Evolutionary conservation across 2,888 invertebrate species (phyloP).

Genomic region (Papilio protenor): DNA sequence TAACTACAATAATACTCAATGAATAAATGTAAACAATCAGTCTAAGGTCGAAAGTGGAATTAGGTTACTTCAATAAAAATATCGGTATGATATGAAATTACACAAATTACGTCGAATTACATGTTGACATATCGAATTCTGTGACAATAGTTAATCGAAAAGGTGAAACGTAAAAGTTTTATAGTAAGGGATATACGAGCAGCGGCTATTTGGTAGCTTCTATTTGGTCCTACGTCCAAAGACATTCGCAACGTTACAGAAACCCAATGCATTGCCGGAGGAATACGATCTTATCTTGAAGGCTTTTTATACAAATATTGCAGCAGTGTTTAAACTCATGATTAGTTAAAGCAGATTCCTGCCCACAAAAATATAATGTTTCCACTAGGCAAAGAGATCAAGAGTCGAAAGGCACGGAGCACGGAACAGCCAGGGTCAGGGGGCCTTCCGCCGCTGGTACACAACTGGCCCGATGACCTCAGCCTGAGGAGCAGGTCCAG

Average conservation of each 20-base stretch:
- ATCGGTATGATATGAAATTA: not conserved
- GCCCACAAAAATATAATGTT: not conserved
- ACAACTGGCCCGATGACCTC: conserved; percentile 68
- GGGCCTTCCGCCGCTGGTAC: conserved; percentile 67
- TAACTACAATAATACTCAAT: too few species aligned
- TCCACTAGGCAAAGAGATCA: conserved; percentile 68
- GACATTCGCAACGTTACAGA: too few species aligned
- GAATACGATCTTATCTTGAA: too few species aligned
- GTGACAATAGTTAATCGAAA: not conserved
- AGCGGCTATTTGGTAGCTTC: too few species aligned
- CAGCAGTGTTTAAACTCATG: not conserved
- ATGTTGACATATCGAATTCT: not conserved
- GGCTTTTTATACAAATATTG: not conserved
- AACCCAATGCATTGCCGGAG: too few species aligned
- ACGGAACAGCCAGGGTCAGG: conserved; percentile 71
- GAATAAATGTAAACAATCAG: not conserved
- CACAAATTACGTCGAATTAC: not conserved
- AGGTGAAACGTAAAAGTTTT: conserved; percentile 18
- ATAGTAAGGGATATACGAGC: too few species aligned
- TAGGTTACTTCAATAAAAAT: not conserved
- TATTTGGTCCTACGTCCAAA: too few species aligned
- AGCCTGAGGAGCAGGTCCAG: conserved; percentile 70
- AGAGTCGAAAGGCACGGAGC: conserved; percentile 70
- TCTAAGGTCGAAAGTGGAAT: conserved; percentile 10
- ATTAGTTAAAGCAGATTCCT: not conserved